Evolutionary conservation across 2,888 invertebrate species (phyloP).

Genomic region (Diogma glabrata): DNA sequence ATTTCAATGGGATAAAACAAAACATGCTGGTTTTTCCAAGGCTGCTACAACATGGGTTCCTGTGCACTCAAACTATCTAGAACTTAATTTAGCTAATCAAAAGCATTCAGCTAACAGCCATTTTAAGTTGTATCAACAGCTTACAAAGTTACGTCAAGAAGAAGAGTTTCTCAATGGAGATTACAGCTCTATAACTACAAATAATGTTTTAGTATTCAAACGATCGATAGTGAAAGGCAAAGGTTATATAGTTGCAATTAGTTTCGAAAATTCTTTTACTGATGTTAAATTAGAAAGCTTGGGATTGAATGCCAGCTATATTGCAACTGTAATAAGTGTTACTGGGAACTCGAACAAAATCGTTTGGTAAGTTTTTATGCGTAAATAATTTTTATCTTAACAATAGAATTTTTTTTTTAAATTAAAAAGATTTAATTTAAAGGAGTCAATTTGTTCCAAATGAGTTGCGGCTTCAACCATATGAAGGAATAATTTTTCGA

Average conservation of each 20-base stretch:
- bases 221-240: background rate
- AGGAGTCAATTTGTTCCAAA: too few relatives aligned
- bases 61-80: constrained; percentile 46
- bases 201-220: constrained; percentile 42
- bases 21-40: constrained; percentile 43
- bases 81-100: constrained; percentile 47
- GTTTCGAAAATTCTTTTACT: background rate
- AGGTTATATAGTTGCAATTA: constrained; percentile 1
- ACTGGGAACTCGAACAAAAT: too few relatives aligned
- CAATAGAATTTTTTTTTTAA: too few relatives aligned
- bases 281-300: too few relatives aligned
- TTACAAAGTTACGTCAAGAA: constrained; percentile 42
- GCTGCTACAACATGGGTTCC: constrained; percentile 55
- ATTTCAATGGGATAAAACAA: constrained; percentile 59
- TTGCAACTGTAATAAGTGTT: too few relatives aligned
- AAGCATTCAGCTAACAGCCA: constrained; percentile 40
- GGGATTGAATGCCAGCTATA: too few relatives aligned
- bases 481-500: too few relatives aligned
- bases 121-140: constrained; percentile 47
- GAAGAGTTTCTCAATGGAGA: constrained; percentile 42
- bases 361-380: too few relatives aligned
- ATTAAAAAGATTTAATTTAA: too few relatives aligned
- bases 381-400: too few relatives aligned
- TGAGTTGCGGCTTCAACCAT: too few relatives aligned
- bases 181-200: constrained; percentile 42